A percentile compares a stretch with the other conserved stretches of the same genome.
Conservation (phyloP, 1,140 invertebrate genomes). For the Plodia interpunctella region DNA sequence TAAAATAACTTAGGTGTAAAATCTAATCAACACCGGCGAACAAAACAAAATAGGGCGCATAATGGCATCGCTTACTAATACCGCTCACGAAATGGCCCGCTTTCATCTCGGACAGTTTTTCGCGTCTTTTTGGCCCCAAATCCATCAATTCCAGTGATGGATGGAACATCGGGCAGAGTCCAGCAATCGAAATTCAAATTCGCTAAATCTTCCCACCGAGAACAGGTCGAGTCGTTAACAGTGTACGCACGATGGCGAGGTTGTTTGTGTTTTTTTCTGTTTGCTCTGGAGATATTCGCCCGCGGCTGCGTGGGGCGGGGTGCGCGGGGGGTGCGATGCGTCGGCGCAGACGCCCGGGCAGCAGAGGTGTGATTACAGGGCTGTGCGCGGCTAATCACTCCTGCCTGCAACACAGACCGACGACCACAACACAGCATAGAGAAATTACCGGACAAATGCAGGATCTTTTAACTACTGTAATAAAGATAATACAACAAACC, state of each 20-base stretch:
- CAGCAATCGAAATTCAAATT: conserved; percentile 73
- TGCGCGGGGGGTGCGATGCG: conserved; percentile 28
- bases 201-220: conserved; percentile 73
- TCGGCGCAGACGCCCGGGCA: conserved; percentile 68
- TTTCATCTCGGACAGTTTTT: conserved; percentile 57
- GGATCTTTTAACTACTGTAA: no score
- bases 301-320: conserved; percentile 21
- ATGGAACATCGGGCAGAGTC: conserved; percentile 53
- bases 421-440: conserved; percentile 20
- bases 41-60: conserved; percentile 25
- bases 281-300: conserved; percentile 64
- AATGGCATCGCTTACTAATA: conserved; percentile 63
- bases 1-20: not conserved
- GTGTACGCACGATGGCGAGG: conserved; percentile 43
- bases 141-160: conserved; percentile 74
- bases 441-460: conserved; percentile 22
- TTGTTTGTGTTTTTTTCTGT: conserved; percentile 58
- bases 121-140: conserved; percentile 65
- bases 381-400: conserved; percentile 66
- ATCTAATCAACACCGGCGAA: conserved; percentile 10
- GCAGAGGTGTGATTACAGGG: conserved; percentile 68
- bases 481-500: no score
- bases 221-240: conserved; percentile 71
- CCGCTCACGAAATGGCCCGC: conserved; percentile 55
- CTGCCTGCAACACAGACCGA: conserved; percentile 39